Evolutionary conservation across 2,888 invertebrate genomes (phyloP), one percentile per base, ranked within the genome.

Genomic region (Polylopha cassiicola): DNA sequence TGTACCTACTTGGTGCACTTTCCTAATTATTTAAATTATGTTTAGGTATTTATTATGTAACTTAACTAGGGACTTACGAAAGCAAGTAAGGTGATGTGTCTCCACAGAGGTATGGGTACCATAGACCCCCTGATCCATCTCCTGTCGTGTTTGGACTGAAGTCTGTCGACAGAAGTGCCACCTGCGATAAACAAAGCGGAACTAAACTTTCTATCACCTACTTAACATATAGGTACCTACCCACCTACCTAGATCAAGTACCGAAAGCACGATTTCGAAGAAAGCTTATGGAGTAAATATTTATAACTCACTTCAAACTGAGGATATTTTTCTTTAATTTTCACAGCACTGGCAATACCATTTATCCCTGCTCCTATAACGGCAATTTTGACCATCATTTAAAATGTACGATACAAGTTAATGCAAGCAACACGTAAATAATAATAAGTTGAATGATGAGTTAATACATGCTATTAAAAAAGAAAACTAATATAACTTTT

Each of bases 311-410:
- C 86, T 39, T 82, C 59, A 44, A 58, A 62, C 37, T 72, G 48
- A 11, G 85, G 85, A 48, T 87, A 85, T 49, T 79, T 79, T 54
- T 90, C 87, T 58, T 91, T 88, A 22, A 94, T 87, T 60, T 87
- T 87, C 1, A 92, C 66, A 3, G 92, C 94, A 51, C 90, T 87
- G 16, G 90, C 86, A 5, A 92, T 67, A 0, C 95, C 95, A 31
- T 90, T 89, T 0, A 93, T 87, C 2, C 95, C 95, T 1, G 89
- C 92, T 7, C 95, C 95, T 32, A 95, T 66, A n/a, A 95, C 88
- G 13, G 89, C 89, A 47, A 92, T 68, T 54, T 69, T 77, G 2
- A 64, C 50, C 66, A 77, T 73, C 46, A 43, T 46, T 16, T 37
- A 37, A 14, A 36, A 20, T n/a, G 5, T 15, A 5, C 20, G n/a